These are phyloP conservation scores for Lasioglossum pauxillum DNA, from an alignment of 2,888 invertebrate species.

Conservation along the genomic window DNA sequence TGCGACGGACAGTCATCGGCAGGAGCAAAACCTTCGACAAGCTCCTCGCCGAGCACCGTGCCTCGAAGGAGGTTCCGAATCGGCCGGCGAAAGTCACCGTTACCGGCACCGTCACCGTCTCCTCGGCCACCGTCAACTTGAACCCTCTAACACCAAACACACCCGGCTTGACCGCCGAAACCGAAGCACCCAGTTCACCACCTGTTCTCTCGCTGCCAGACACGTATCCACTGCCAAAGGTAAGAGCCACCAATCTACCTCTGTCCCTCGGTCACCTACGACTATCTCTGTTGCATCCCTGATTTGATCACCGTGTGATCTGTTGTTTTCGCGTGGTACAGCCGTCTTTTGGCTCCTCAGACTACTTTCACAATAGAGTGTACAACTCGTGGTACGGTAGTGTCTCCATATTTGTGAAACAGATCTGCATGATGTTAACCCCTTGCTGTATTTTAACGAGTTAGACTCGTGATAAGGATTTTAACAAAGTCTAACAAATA, in stretches of 20 bases:
- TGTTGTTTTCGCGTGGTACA: background rate
- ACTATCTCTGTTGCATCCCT: slow-evolving; percentile 4
- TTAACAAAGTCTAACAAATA: too few relatives aligned
- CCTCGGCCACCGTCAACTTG: slow-evolving; percentile 69
- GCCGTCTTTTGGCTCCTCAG: background rate
- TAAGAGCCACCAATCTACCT: slow-evolving; percentile 54
- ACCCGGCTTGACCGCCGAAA: slow-evolving; percentile 86
- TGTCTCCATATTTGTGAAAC: background rate
- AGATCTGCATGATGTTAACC: too few relatives aligned
- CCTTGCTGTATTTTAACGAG: too few relatives aligned
- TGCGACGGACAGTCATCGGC: slow-evolving; percentile 89
- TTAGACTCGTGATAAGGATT: too few relatives aligned
- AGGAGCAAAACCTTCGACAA: slow-evolving; percentile 91
- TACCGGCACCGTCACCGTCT: slow-evolving; percentile 74
- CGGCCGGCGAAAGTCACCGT: slow-evolving; percentile 75
- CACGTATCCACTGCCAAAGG: slow-evolving; percentile 84
- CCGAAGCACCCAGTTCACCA: slow-evolving; percentile 86
- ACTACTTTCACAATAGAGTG: background rate
- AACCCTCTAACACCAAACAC: slow-evolving; percentile 81
- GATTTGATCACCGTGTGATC: background rate
- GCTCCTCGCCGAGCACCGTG: slow-evolving; percentile 90
- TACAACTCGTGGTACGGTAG: background rate
- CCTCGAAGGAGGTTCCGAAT: slow-evolving; percentile 86
- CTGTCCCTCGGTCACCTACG: background rate
- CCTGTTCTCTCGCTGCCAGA: slow-evolving; percentile 83